Conservation (phyloP, 2,888 invertebrate species). For the Lutraria lutraria region DNA sequence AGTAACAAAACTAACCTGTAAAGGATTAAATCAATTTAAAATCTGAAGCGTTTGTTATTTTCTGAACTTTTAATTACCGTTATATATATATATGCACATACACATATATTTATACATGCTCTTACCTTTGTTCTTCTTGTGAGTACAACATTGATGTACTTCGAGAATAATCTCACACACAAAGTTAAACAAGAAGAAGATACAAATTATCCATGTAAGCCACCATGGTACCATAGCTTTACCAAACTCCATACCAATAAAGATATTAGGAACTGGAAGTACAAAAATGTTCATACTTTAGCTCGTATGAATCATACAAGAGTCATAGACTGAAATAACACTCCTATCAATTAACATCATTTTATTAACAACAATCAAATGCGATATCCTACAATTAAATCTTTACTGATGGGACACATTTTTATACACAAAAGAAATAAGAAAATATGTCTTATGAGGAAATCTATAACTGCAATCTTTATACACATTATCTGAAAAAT, state of each 20-base stretch:
- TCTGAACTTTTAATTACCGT: no score
- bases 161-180: slow-evolving; percentile 92
- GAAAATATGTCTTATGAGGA: no score
- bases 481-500: no score
- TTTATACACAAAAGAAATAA: no score
- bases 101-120: no score
- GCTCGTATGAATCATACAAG: no score
- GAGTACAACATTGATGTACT: slow-evolving; percentile 87
- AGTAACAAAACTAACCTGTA: neutral
- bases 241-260: slow-evolving; percentile 94
- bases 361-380: neutral
- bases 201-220: slow-evolving; percentile 95
- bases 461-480: no score
- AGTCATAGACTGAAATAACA: no score
- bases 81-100: no score
- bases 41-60: no score
- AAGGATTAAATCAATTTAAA: no score
- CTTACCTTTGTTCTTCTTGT: slow-evolving; percentile 85
- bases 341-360: neutral
- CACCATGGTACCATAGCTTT: slow-evolving; percentile 95
- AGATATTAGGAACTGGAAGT: slow-evolving; percentile 95
- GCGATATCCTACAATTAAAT: neutral
- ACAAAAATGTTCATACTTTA: neutral
- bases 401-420: no score
- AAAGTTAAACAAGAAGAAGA: slow-evolving; percentile 96